phyloP scores from a whole-genome alignment of 2,888 invertebrate species.

The Oscheius sp. region DNA sequence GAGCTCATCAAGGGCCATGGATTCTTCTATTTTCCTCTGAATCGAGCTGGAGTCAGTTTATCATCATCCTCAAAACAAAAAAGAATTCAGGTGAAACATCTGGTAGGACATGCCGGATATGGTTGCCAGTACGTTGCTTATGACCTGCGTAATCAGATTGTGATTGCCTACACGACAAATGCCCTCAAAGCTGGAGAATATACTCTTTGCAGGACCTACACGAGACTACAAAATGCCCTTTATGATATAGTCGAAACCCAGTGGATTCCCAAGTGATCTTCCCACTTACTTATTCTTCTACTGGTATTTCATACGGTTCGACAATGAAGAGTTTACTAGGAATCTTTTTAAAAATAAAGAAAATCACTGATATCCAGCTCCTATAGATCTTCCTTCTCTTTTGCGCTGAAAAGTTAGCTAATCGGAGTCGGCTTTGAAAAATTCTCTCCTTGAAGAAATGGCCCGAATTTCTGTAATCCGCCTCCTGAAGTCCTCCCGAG shows the following conservation, averaged over 20 bases:
- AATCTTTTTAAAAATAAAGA: too few species aligned
- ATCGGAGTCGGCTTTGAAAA: too few species aligned
- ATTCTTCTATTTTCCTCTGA: slow-evolving; percentile 49
- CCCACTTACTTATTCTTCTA: neutral
- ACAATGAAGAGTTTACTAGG: too few species aligned
- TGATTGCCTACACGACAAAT: slow-evolving; percentile 54
- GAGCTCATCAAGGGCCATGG: slow-evolving; percentile 54
- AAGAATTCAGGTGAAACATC: slow-evolving; percentile 37
- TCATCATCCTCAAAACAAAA: neutral
- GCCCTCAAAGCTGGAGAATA: slow-evolving; percentile 55
- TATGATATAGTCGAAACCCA: slow-evolving; percentile 40
- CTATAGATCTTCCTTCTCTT: too few species aligned
- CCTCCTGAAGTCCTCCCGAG: too few species aligned
- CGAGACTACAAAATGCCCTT: slow-evolving; percentile 42
- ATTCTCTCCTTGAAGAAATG: too few species aligned
- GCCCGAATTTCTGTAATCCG: too few species aligned
- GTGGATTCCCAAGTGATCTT: neutral
- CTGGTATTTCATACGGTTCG: slow-evolving; percentile 1
- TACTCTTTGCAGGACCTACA: slow-evolving; percentile 46
- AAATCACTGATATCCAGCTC: too few species aligned
- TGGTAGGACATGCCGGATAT: slow-evolving; percentile 58
- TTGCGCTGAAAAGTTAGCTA: too few species aligned
- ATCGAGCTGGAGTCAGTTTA: slow-evolving; percentile 42
- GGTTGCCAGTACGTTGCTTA: slow-evolving; percentile 55
- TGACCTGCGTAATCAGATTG: slow-evolving; percentile 40